A percentile compares a stretch with the other conserved stretches of the same genome.
Evolutionary conservation across 2,797 vertebrate species (phyloP).

Genomic region (Pempheris klunzingeri): DNA sequence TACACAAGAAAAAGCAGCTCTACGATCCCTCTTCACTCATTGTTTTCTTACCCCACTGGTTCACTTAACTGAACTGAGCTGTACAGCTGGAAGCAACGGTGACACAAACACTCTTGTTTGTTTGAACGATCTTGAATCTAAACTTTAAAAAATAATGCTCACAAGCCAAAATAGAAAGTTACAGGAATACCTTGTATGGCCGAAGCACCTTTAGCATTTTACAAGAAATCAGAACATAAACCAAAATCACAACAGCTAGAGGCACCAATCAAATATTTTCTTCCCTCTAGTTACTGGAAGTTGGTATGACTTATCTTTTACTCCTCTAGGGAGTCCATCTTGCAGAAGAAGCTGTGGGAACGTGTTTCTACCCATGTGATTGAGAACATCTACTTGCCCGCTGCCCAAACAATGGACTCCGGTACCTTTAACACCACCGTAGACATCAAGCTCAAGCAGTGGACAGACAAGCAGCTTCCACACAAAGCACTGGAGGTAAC

Average conservation of each 20-base stretch:
- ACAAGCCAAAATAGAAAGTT: not conserved
- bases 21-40: constrained; percentile 25
- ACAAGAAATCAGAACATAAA: not conserved
- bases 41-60: constrained; percentile 34
- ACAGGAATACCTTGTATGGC: not conserved
- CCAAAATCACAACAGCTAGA: not conserved
- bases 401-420: constrained; percentile 95
- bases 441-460: constrained; percentile 98
- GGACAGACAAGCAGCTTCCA: constrained; percentile 99
- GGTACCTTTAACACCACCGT: constrained; percentile 99
- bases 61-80: constrained; percentile 15
- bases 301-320: not conserved
- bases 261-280: not conserved
- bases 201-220: not conserved
- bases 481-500: constrained; percentile 97
- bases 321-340: constrained; percentile 92
- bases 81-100: constrained; percentile 5
- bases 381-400: constrained; percentile 99
- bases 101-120: constrained; percentile 12
- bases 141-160: constrained; percentile 11
- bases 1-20: constrained; percentile 26
- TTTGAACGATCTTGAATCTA: constrained; percentile 11
- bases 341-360: constrained; percentile 97
- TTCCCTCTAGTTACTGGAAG: not conserved
- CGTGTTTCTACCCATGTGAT: constrained; percentile 98